Base-by-base conservation (phyloP, 2,888 invertebrate genomes). In the Vandiemenella viatica region DNA sequence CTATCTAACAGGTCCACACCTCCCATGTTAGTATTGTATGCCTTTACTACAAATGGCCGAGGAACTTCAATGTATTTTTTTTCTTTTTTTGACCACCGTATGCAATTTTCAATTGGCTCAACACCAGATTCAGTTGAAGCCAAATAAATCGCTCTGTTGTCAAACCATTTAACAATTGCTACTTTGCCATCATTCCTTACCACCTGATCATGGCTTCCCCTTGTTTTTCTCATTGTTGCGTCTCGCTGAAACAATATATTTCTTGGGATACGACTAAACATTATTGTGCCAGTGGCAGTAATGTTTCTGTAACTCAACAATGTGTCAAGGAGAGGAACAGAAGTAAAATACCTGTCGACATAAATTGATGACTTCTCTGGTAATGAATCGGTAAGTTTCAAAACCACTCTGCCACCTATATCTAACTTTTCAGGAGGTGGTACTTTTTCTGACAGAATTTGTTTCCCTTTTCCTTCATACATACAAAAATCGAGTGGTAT, bases 1-100 rank as follows among this genome's bases (percentile, higher is more conserved):
- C 53, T 48, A 23, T 52, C 38, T 16, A 48, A 21, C 19, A 55
- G 43, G 47, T 56, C n/a, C n/a, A 49, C 49, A 26, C 53, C 51
- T 37, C 51, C 46, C 51, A 51, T 54, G 22, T 49, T 41, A n/a
- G 21, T 21, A 26, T 53, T 53, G 44, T 56, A 54, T 17, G 20
- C 22, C 20, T 48, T 43, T 10, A 55, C 49, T 42, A 50, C 46
- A 22, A 26, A 16, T 32, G 55, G 52, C 20, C 44, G 20, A 20
- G 48, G 47, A 8, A 54, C 45, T 19, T 54, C 37, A 43, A 54
- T 48, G 21, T 45, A 46, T 17, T 37, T 37, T 18, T 43, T 43
- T 16, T 44, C 46, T 47, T 56, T 54, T 37, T 45, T 51, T n/a
- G 46, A 48, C 50, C 38, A 55, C 32, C 49, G 17, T 37, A 20